Evolutionary conservation across 2,113 vertebrate genomes (phyloP), one percentile per base, ranked within the genome.

Genomic region (Steatornis caripensis): DNA sequence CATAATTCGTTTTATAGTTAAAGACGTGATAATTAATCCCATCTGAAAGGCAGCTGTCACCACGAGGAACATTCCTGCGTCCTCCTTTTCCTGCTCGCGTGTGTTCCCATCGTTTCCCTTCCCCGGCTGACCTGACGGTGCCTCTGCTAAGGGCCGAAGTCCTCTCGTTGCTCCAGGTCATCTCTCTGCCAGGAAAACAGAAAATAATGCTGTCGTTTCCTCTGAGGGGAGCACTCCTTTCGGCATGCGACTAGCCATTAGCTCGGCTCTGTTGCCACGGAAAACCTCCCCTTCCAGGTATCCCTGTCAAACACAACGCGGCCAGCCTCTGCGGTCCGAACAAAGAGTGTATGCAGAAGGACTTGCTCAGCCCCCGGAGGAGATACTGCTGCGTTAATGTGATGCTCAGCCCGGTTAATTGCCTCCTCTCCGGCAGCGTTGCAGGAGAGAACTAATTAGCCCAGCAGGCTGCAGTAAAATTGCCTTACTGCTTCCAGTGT

Each of bases 1-100:
- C 2, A 0, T 5, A 4, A 15, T 53, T 6, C 5, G 10, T 15
- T 39, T 53, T 32, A 1, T 5, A 34, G 37, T 71, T 16, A 43
- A 34, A 13, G 19, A 9, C 18, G 5, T 34, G 18, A 2, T 24
- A 24, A 29, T 12, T 71, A 32, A 24, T 8, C 49, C 26, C 49
- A 49, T 49, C 30, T 41, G 11, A 30, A 8, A 41, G 20, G 65
- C 36, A 9, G 12, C 16, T 30, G 36, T 3, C 57, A 4, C 19
- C 72, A 8, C 49, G 41, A 18, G n/a, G 54, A 22, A 6, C 26
- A 2, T 32, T 6, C 36, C 10, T 9, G 26, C 3, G 8, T 23
- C 12, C 19, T 70, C 15, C 24, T 30, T 26, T 9, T 34, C 60
- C 32, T 5, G 45, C 15, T 68, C 15, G 8, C 12, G 1, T 11